Evolutionary conservation across 2,113 vertebrate genomes (phyloP).

Genomic region (Etia nguti): DNA sequence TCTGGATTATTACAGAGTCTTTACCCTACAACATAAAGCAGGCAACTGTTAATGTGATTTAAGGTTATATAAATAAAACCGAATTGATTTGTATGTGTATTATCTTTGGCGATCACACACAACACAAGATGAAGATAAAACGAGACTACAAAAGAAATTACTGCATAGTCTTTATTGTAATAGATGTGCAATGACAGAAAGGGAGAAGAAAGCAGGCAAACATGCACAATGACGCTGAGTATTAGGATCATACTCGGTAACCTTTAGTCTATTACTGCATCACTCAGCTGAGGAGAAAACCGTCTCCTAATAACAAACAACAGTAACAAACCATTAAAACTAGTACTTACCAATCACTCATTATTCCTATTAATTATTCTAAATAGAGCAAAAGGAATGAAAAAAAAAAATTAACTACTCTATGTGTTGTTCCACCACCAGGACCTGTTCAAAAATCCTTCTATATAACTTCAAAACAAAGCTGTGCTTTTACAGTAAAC

Average conservation of each 20-base stretch:
- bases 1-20: background rate
- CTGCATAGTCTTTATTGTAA: constrained; percentile 57
- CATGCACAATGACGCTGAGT: constrained; percentile 6
- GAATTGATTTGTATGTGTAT: background rate
- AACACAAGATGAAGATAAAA: background rate
- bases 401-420: background rate
- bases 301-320: background rate
- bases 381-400: background rate
- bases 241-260: background rate
- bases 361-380: background rate
- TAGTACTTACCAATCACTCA: background rate
- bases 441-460: background rate
- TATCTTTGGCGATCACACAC: background rate
- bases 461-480: background rate
- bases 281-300: background rate
- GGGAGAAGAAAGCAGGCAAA: background rate
- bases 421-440: background rate
- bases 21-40: background rate
- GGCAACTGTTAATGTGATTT: background rate
- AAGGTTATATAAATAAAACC: background rate
- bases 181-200: constrained; percentile 4
- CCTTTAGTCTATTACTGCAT: background rate
- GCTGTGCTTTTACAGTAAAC: background rate
- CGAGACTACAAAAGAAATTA: background rate
- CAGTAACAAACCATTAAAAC: background rate